Evolutionary conservation across 2,888 invertebrate genomes (phyloP).

Genomic region (Lasioglossum leucozonium): DNA sequence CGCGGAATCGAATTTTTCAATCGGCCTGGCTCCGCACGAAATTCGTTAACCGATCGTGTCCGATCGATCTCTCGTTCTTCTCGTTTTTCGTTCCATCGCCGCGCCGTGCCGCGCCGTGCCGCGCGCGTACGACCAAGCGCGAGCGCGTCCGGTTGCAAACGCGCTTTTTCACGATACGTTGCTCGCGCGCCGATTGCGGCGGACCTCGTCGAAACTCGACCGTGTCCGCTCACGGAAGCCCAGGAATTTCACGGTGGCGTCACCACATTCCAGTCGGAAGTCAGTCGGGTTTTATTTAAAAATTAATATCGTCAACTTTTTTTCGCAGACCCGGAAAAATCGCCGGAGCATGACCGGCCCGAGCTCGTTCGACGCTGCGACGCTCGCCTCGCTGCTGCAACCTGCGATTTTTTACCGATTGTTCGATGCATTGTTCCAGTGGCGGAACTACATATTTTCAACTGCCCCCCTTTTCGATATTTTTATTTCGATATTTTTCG

Average conservation of each 20-base stretch:
- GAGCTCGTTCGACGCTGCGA: not conserved
- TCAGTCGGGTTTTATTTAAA: slow-evolving; percentile 2
- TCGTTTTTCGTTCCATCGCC: not conserved
- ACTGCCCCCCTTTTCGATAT: too few relatives aligned
- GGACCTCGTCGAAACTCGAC: slow-evolving; percentile 2
- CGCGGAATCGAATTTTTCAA: slow-evolving; percentile 13
- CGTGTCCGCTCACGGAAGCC: slow-evolving; percentile 14
- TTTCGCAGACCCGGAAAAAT: slow-evolving; percentile 20
- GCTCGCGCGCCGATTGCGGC: slow-evolving; percentile 28
- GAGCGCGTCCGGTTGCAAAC: not conserved
- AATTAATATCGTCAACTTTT: not conserved
- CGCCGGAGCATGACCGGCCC: not conserved
- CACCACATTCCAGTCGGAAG: slow-evolving; percentile 11
- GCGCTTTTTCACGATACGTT: slow-evolving; percentile 29
- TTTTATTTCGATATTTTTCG: too few relatives aligned
- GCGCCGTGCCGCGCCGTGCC: not conserved
- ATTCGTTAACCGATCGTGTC: slow-evolving; percentile 26
- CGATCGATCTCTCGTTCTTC: not conserved
- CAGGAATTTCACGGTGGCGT: slow-evolving; percentile 31
- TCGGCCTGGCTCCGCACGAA: slow-evolving; percentile 7
- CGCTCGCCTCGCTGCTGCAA: too few relatives aligned
- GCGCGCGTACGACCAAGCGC: not conserved
- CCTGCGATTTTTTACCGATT: too few relatives aligned
- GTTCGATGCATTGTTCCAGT: too few relatives aligned
- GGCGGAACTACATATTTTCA: too few relatives aligned